phyloP scores from a whole-genome alignment of 35 echinoderm and acorn worm species.

The Nesometra sesokonis region DNA sequence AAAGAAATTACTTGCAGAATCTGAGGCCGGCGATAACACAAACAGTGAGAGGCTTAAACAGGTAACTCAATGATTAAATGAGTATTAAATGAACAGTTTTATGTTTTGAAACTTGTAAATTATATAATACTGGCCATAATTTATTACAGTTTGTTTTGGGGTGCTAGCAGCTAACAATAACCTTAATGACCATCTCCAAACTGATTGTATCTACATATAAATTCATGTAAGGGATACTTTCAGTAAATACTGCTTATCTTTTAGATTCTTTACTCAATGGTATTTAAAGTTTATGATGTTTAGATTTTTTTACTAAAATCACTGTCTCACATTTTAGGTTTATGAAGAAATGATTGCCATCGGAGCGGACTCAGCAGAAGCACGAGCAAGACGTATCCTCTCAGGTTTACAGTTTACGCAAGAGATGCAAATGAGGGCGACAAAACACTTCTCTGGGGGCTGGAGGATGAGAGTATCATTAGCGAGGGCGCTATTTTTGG shows the following conservation, averaged over 20 bases:
- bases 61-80: conserved; percentile 14
- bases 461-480: conserved; percentile 97
- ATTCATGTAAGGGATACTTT: no score
- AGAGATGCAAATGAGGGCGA: conserved; percentile 84
- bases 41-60: conserved; percentile 62
- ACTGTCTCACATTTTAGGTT: conserved; percentile 31
- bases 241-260: no score
- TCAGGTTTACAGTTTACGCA: conserved; percentile 76
- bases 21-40: conserved; percentile 64
- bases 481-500: conserved; percentile 95
- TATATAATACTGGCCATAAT: not conserved
- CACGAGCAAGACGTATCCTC: conserved; percentile 84
- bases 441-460: conserved; percentile 83
- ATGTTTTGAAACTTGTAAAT: no score
- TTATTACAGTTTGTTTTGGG: conserved; percentile 2
- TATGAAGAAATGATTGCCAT: conserved; percentile 97
- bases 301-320: no score
- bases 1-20: conserved; percentile 71
- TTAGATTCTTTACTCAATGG: no score
- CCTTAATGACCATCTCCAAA: no score
- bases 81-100: no score
- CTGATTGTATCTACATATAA: no score
- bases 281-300: no score
- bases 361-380: conserved; percentile 79
- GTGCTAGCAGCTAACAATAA: no score